Conservation (phyloP, 1,140 invertebrate genomes). For the Xylocopa sonorina region DNA sequence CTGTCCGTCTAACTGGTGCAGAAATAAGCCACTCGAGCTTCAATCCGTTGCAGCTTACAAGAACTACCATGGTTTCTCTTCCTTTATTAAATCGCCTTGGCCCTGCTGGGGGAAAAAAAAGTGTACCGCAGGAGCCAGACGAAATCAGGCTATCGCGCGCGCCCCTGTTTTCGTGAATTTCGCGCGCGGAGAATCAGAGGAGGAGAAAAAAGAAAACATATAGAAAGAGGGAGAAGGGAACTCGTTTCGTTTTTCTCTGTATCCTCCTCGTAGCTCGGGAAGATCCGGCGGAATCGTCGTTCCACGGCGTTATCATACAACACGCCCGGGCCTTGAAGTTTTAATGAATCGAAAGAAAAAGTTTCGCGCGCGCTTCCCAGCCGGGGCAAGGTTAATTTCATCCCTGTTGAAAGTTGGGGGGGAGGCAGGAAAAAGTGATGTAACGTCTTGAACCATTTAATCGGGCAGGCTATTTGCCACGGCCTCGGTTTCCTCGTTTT, state of each 20-base stretch:
- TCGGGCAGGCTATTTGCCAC: conserved; percentile 34
- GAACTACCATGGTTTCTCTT: conserved; percentile 45
- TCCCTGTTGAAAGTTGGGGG: conserved; percentile 48
- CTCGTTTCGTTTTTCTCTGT: conserved; percentile 20
- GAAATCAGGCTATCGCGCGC: conserved; percentile 22
- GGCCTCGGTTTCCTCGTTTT: conserved; percentile 12
- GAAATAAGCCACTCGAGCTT: conserved; percentile 44
- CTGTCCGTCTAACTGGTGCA: conserved; percentile 12
- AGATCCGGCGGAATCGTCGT: conserved; percentile 36
- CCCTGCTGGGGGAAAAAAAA: conserved; percentile 14
- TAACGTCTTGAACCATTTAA: conserved; percentile 54
- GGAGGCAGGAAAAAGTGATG: conserved; percentile 22
- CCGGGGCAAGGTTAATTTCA: conserved; percentile 56
- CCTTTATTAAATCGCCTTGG: conserved; percentile 43
- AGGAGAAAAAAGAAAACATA: background rate
- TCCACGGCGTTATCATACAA: conserved; percentile 41
- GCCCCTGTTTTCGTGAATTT: conserved; percentile 40
- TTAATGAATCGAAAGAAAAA: conserved; percentile 68
- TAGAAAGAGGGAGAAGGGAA: background rate
- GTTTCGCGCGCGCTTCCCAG: conserved; percentile 32
- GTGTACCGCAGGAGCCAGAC: background rate
- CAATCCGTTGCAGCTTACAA: conserved; percentile 47
- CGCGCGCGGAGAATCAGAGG: background rate
- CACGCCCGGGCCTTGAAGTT: conserved; percentile 51
- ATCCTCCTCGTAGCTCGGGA: background rate